A percentile compares a stretch with the other conserved stretches of the same genome.
Evolutionary conservation across 2,888 invertebrate species (phyloP).

Genomic region (Sturmia bella): DNA sequence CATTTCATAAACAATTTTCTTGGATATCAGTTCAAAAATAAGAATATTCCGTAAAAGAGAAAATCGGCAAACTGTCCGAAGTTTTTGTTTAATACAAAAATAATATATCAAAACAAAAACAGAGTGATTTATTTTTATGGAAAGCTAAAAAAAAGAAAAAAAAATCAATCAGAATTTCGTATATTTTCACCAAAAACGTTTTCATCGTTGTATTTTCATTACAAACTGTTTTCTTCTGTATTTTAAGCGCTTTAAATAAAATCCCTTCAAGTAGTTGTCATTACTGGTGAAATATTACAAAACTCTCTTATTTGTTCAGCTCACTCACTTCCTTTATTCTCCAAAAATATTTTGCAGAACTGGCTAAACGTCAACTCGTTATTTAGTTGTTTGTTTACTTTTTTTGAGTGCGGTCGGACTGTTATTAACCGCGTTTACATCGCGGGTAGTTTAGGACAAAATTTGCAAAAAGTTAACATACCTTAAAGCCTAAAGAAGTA

Average conservation of each 20-base stretch:
- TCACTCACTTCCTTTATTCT: not conserved
- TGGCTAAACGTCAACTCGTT: constrained; percentile 48
- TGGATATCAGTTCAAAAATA: no score
- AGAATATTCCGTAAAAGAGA: no score
- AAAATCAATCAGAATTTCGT: no score
- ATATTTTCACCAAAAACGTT: no score
- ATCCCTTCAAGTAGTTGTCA: constrained; percentile 3
- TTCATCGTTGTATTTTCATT: no score
- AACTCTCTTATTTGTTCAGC: constrained; percentile 4
- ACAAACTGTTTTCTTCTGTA: no score
- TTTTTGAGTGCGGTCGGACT: constrained; percentile 55
- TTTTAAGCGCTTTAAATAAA: constrained; percentile 12
- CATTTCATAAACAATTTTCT: no score
- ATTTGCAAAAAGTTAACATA: constrained; percentile 34
- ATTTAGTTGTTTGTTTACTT: constrained; percentile 66
- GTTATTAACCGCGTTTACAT: not conserved
- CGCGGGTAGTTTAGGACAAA: constrained; percentile 35
- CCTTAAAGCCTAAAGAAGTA: not conserved
- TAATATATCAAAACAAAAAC: no score
- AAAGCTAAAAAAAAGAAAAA: no score
- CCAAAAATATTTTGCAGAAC: constrained; percentile 35
- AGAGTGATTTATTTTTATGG: no score
- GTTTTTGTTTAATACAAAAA: no score
- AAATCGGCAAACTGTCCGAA: no score
- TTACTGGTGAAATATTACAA: not conserved